These are phyloP conservation scores for Spondyliosoma cantharus DNA, from an alignment of 2,797 vertebrate species.

Conservation along the genomic window DNA sequence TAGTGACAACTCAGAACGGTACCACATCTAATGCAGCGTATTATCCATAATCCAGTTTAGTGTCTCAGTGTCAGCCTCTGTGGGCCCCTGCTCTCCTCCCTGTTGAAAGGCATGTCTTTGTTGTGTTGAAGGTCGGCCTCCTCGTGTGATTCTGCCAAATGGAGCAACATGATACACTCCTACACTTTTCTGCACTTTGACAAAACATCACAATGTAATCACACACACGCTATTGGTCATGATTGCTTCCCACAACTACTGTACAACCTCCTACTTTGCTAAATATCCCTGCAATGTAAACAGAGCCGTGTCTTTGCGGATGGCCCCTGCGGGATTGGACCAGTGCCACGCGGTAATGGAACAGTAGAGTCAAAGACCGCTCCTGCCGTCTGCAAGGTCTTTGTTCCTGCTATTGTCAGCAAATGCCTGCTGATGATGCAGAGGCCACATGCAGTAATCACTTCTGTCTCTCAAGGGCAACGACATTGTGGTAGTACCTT, in stretches of 20 bases:
- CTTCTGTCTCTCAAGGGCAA: conserved; percentile 64
- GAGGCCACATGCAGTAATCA: conserved; percentile 51
- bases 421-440: conserved; percentile 49
- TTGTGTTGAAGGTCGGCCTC: conserved; percentile 55
- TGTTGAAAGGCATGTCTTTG: conserved; percentile 54
- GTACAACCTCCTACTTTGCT: conserved; percentile 52
- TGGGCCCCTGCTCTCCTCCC: conserved; percentile 6
- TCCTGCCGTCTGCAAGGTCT: conserved; percentile 66
- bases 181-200: conserved; percentile 60
- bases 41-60: conserved; percentile 53
- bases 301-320: conserved; percentile 48
- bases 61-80: conserved; percentile 29
- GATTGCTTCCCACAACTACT: conserved; percentile 64
- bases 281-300: conserved; percentile 57
- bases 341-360: conserved; percentile 75
- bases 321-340: conserved; percentile 60
- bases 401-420: conserved; percentile 78
- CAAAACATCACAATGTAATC: conserved; percentile 61
- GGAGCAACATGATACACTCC: conserved; percentile 58
- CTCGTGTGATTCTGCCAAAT: conserved; percentile 43
- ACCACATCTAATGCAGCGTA: conserved; percentile 48
- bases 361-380: conserved; percentile 68
- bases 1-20: conserved; percentile 23
- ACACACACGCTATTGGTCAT: conserved; percentile 45
- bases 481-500: conserved; percentile 51